Base-by-base conservation (phyloP, 1,140 invertebrate species). In the Calliopsis andreniformis region DNA sequence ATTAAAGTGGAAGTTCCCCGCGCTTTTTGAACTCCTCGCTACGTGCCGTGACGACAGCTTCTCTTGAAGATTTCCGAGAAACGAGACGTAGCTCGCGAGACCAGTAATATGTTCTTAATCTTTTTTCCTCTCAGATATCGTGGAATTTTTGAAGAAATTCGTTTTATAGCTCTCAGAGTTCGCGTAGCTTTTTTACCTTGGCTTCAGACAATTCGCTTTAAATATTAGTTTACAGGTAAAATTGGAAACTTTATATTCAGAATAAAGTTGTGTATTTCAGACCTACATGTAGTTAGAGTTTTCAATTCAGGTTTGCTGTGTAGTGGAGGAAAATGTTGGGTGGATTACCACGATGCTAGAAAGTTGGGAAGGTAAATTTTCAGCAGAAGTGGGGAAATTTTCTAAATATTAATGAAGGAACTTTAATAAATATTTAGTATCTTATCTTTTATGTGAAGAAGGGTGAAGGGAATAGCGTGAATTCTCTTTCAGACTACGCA, bases 1-100 rank as follows among this genome's bases (percentile, higher is more conserved):
- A 87, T 88, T 88, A 88, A 88, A 88, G 86, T 78, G 71, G 75
- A 79, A 86, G 79, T 85, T 88, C 77, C 69, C 61, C 62, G 78
- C 79, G 78, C 77, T 86, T 86, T 83, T 86, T 83, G 79, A 84
- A 86, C 76, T 73, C 64, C 32, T 32, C 23, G 43, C 49, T 76
- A 70, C 78, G 51, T 70, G 71, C 61, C 47, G 32, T 43, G 45
- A 25, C 61, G 80, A 51, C 64, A 59, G 78, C 70, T 80, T 69
- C 16, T 55, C 58, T 49, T 64, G 35, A 73, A 68, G 51, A 70
- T 61, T 76, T 59, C 53, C 73, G 49, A 49, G 67, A 68, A 80
- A 53, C 62, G 45, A 73, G 43, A 62, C 70, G 76, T 72, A 83
- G 78, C 63, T 78, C 68, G 43, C 25, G 28, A 81, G 69, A 78